Base-by-base conservation (phyloP, 2,888 invertebrate species). In the Acanthococcus lagerstroemiae region DNA sequence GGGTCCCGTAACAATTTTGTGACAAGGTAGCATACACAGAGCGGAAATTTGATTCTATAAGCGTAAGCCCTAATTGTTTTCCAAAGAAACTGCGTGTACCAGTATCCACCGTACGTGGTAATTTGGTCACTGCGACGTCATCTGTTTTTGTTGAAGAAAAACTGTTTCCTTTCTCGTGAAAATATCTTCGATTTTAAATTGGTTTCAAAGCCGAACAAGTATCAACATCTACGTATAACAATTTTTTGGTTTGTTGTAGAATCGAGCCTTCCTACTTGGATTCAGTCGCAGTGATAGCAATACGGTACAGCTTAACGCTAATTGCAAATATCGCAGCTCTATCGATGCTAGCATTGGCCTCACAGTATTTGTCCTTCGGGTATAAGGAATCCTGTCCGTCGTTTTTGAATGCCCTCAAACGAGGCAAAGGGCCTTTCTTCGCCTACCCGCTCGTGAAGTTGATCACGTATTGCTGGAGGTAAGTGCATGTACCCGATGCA, bases 391-490 rank as follows among this genome's bases (percentile, higher is more conserved):
- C 27, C 15, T 61, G 52, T 52, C 50, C 50, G n/a, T 61, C 61
- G 12, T 61, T 61, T 52, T 37, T 61, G 27, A 27, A 50, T 9
- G 61, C 61, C 24, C 6, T 61, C 24, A 27, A 50, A 27, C 25
- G 37, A 61, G 52, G 52, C 15, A 30, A 25, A 3, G 61, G 26
- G 22, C 61, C 61, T 1, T 61, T 37, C 37, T 50, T 50, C 19
- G 27, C 50, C n/a, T 61, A 48, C n/a, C 61, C 61, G 2, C 27
- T 61, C n/a, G 61, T 52, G 4, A 27, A 50, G 37, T 22, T 61
- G 15, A 30, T 52, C n/a, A 61, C 61, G 1, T 61, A 50, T n/a
- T 17, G 27, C n/a, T 61, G 61, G 61, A 48, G 48, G 61, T 61
- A 22, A 52, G 61, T 52, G 2, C 1, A 3, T 37, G 37, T 37